A percentile compares a stretch with the other conserved stretches of the same genome.
phyloP scores from a whole-genome alignment of 2,888 invertebrate genomes.

The Micropterix aruncella region DNA sequence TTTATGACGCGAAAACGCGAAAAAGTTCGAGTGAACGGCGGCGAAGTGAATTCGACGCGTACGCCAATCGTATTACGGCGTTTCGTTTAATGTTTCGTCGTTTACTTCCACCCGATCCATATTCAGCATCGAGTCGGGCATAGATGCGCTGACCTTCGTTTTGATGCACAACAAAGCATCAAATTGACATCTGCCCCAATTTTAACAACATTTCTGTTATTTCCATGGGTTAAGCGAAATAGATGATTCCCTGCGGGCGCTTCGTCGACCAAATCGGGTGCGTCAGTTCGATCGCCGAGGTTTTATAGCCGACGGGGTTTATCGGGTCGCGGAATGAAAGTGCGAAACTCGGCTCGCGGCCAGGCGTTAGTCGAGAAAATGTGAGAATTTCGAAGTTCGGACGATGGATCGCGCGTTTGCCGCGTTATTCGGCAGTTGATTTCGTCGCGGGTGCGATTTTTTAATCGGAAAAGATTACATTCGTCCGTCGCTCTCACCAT shows the following conservation, averaged over 20 bases:
- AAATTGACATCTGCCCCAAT: conserved; percentile 44
- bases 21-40: conserved; percentile 8
- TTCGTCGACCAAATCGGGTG: conserved; percentile 11
- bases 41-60: conserved; percentile 8
- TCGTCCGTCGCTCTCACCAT: conserved; percentile 28
- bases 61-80: conserved; percentile 3
- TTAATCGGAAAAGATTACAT: conserved; percentile 9
- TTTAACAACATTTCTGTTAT: conserved; percentile 38
- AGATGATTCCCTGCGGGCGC: conserved; percentile 16
- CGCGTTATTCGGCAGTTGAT: background rate
- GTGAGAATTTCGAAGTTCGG: background rate
- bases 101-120: conserved; percentile 7
- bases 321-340: conserved; percentile 1
- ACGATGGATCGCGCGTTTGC: background rate
- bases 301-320: background rate
- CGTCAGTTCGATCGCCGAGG: background rate
- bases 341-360: background rate
- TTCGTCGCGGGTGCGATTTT: conserved; percentile 3
- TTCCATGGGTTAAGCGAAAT: conserved; percentile 16
- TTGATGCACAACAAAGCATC: conserved; percentile 46
- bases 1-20: conserved; percentile 8
- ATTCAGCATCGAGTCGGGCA: conserved; percentile 21
- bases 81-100: conserved; percentile 2
- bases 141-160: conserved; percentile 43
- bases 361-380: background rate